These are phyloP conservation scores for Euleptes europaea DNA, from an alignment of 2,113 vertebrate species.

Conservation along the genomic window DNA sequence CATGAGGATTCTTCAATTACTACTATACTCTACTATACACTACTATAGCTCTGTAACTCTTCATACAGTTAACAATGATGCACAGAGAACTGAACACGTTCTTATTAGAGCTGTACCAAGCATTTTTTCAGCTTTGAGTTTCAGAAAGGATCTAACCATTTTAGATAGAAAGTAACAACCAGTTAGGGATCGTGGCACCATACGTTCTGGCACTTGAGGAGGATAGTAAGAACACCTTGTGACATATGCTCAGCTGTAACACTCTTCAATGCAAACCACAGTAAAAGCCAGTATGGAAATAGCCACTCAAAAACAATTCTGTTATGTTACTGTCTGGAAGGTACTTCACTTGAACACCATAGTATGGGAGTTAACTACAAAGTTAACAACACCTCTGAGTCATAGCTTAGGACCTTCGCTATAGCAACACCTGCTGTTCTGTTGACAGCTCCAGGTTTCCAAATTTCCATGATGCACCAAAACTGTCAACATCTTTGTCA, in stretches of 20 bases:
- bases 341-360: conserved; percentile 17
- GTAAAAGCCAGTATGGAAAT: neutral
- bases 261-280: neutral
- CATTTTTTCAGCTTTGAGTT: no score
- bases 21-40: no score
- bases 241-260: no score
- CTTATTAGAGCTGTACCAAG: no score
- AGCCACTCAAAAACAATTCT: neutral
- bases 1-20: no score
- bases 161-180: no score
- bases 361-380: conserved; percentile 28
- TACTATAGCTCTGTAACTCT: no score
- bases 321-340: neutral
- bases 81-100: no score
- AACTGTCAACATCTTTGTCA: conserved; percentile 42
- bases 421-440: conserved; percentile 55
- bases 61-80: no score
- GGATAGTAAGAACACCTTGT: neutral
- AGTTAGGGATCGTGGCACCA: no score
- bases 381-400: neutral
- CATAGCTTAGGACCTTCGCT: conserved; percentile 44
- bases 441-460: conserved; percentile 50
- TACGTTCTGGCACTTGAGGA: neutral
- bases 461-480: conserved; percentile 63
- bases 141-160: no score